Evolutionary conservation across 1,140 invertebrate species (phyloP), one percentile per base, ranked within the genome.

Genomic region (Drosophila virilis): DNA sequence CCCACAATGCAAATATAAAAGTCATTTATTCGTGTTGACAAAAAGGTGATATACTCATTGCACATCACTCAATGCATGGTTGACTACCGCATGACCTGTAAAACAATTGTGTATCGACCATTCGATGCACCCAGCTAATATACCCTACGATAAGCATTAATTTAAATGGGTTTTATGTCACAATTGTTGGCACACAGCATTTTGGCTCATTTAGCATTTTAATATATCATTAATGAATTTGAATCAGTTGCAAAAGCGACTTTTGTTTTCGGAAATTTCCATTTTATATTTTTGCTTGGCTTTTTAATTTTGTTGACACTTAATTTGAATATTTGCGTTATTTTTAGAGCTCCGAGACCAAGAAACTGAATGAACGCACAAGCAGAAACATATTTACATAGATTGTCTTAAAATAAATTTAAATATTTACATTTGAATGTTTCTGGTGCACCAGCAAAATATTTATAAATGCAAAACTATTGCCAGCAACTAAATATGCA

Each of bases 1-100:
- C 38, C 38, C 52, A 74, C 46, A 52, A 74, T 70, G 52, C 40
- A 69, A 74, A 69, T 74, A 51, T 45, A 61, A 48, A 50, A 46
- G 12, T 6, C n/a, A 69, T 50, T 50, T 48, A 54, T 57, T 45
- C 12, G 15, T 33, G 42, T 64, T 17, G 10, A 33, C 22, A 40
- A 6, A 38, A 6, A n/a, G 35, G 17, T 50, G 10, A n/a, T 28
- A 62, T 50, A 40, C 5, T 40, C 33, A 12, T 5, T 28, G 5
- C 22, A 5, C 22, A 28, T 28, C 4, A 28, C 4, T 2, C 22
- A 28, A 8, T 37, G 8, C 33, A 15, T 38, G n/a, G 2, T 33
- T 10, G 50, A 55, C 33, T 13, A 7, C 17, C 0, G 12, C 8
- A 66, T 37, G 22, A 42, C 8, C 40, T 28, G 6, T 52, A 35